phyloP scores from a whole-genome alignment of 2,888 invertebrate genomes.

The Drosophila diplacantha region DNA sequence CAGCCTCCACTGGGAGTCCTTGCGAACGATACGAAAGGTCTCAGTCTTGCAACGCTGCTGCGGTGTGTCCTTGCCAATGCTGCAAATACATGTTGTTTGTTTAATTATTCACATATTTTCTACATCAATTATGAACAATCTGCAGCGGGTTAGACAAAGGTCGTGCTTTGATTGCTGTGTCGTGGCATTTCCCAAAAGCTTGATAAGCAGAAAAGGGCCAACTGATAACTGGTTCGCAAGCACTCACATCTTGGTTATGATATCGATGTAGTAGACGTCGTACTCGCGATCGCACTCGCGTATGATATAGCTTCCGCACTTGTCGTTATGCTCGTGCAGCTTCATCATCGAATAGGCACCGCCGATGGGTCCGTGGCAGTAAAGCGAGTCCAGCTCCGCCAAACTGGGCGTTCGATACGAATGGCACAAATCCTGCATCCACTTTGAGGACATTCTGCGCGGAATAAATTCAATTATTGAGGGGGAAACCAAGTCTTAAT shows the following conservation, averaged over 20 bases:
- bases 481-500: neutral
- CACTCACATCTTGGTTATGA: constrained; percentile 84
- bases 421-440: constrained; percentile 93
- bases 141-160: neutral
- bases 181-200: constrained; percentile 1
- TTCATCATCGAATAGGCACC: constrained; percentile 91
- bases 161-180: neutral
- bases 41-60: constrained; percentile 81
- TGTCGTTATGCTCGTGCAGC: constrained; percentile 88
- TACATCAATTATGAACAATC: neutral
- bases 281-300: constrained; percentile 89
- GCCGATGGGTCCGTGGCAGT: constrained; percentile 94
- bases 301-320: constrained; percentile 88
- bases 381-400: constrained; percentile 83
- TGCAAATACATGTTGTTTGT: constrained; percentile 12
- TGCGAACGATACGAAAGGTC: constrained; percentile 82
- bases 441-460: constrained; percentile 84
- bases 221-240: constrained; percentile 2
- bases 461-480: neutral
- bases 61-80: constrained; percentile 40
- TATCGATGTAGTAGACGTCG: constrained; percentile 89
- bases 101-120: neutral
- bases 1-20: constrained; percentile 72
- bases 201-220: constrained; percentile 2
- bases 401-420: constrained; percentile 89